Percentiles rank a stretch among this genome's conserved stretches.
Evolutionary conservation across 2,113 vertebrate genomes (phyloP).

Genomic region (Cephalopholis sonnerati): DNA sequence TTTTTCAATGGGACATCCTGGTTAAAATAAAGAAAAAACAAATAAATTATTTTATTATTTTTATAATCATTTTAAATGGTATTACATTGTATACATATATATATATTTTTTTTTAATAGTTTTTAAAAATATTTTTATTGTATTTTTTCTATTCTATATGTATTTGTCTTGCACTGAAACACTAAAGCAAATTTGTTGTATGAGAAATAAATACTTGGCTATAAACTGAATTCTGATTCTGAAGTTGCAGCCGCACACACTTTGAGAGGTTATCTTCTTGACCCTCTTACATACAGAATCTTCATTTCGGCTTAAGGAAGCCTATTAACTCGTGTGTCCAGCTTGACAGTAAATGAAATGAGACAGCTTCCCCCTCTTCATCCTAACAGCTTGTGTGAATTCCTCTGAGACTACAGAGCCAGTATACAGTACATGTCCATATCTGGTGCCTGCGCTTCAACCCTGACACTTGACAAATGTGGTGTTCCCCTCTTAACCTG

Average conservation of each 20-base stretch:
- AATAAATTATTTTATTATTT: too few species aligned
- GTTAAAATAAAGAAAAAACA: too few species aligned
- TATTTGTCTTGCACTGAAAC: too few species aligned
- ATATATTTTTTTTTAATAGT: too few species aligned
- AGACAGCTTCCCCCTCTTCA: conserved; percentile 23
- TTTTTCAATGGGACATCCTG: too few species aligned
- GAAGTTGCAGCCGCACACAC: background rate
- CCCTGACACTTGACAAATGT: conserved; percentile 84
- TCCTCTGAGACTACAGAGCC: conserved; percentile 51
- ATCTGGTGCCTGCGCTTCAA: conserved; percentile 64
- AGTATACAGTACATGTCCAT: conserved; percentile 45
- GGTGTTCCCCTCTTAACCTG: conserved; percentile 72
- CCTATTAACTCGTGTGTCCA: conserved; percentile 56
- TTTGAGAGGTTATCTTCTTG: conserved; percentile 33
- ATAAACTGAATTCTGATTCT: too few species aligned
- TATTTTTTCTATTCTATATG: too few species aligned
- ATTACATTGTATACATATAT: too few species aligned
- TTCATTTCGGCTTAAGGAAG: conserved; percentile 64
- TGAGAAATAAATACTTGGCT: too few species aligned
- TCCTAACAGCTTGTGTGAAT: conserved; percentile 47
- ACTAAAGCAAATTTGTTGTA: too few species aligned
- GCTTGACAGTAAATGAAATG: conserved; percentile 71
- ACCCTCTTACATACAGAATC: conserved; percentile 39
- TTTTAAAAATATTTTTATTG: too few species aligned
- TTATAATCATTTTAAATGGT: too few species aligned